Conservation (phyloP, 2,113 vertebrate species). For the Rhipidura dahli region DNA sequence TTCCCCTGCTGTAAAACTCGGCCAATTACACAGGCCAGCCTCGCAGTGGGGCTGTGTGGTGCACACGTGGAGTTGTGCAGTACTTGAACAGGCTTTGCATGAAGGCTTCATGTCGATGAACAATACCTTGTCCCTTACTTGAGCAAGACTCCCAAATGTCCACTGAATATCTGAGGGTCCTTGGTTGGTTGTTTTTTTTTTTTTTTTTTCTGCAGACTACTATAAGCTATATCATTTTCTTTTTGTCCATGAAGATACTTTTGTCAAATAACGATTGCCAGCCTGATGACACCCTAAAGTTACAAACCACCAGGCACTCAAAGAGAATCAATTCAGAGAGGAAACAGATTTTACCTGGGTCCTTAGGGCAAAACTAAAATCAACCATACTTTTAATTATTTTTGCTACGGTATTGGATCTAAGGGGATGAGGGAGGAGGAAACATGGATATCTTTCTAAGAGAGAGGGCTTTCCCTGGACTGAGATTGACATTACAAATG, state of each 20-base stretch:
- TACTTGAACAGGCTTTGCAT: neutral
- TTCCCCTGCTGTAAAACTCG: neutral
- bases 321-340: neutral
- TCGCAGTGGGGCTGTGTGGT: neutral
- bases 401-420: neutral
- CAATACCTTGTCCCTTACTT: neutral
- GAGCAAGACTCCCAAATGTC: neutral
- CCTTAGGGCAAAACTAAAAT: slow-evolving; percentile 25
- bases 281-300: slow-evolving; percentile 11
- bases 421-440: neutral
- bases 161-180: neutral
- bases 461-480: neutral
- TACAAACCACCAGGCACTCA: neutral
- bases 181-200: too few relatives aligned
- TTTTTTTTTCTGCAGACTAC: neutral
- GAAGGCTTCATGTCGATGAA: neutral
- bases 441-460: neutral
- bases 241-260: neutral
- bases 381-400: neutral
- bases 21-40: neutral
- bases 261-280: neutral
- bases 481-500: accelerated
- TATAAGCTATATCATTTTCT: neutral
- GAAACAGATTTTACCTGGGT: slow-evolving; percentile 18
- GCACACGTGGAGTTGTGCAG: neutral